phyloP scores from a whole-genome alignment of 2,888 invertebrate genomes.

The Meteorus colon region DNA sequence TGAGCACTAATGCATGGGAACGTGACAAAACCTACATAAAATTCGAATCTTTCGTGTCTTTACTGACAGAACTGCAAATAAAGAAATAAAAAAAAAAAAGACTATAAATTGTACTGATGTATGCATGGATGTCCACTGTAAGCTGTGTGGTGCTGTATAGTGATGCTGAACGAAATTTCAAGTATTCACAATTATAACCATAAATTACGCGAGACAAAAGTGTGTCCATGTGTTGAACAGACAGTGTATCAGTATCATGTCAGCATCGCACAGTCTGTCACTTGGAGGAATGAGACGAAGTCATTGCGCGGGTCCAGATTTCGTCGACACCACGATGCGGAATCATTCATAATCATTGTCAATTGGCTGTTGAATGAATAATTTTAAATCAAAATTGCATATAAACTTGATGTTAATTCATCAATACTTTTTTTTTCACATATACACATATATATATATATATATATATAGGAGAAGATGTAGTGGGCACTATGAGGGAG shows the following conservation, averaged over 20 bases:
- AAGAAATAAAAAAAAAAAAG: constrained; percentile 48
- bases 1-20: neutral
- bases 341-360: constrained; percentile 23
- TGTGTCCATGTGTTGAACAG: constrained; percentile 10
- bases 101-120: constrained; percentile 49
- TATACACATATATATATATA: neutral
- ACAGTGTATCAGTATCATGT: constrained; percentile 27
- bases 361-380: constrained; percentile 18
- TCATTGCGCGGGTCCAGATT: constrained; percentile 38
- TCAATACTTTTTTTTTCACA: neutral
- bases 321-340: constrained; percentile 34
- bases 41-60: neutral
- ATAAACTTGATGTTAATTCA: constrained; percentile 11
- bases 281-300: constrained; percentile 41
- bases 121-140: constrained; percentile 52
- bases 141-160: constrained; percentile 36
- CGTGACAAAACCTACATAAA: constrained; percentile 15
- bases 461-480: too few species aligned
- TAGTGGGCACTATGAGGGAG: too few species aligned
- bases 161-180: neutral
- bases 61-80: constrained; percentile 51
- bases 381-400: neutral
- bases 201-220: neutral
- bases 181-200: neutral
- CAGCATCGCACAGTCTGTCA: constrained; percentile 42